Evolutionary conservation across 2,113 vertebrate genomes (phyloP).

Genomic region (Sebastes fasciatus): DNA sequence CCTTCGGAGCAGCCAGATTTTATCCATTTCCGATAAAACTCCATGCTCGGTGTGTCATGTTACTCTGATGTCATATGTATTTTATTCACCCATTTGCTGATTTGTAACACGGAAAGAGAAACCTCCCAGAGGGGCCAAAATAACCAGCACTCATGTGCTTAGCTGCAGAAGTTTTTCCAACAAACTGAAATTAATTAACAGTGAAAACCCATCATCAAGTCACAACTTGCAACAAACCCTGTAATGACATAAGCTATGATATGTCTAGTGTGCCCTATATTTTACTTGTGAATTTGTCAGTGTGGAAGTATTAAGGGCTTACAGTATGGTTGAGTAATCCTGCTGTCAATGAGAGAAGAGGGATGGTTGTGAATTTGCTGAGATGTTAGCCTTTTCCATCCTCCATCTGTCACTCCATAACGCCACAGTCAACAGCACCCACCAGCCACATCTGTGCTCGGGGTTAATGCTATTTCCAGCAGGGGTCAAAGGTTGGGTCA

Average conservation of each 20-base stretch:
- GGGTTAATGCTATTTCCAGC: constrained; percentile 39
- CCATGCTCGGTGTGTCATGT: constrained; percentile 45
- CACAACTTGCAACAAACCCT: constrained; percentile 34
- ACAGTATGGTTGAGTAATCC: constrained; percentile 65
- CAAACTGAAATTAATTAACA: constrained; percentile 58
- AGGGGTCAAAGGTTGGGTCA: constrained; percentile 39
- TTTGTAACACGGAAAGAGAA: constrained; percentile 34
- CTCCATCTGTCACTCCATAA: constrained; percentile 56
- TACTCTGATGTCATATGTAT: constrained; percentile 57
- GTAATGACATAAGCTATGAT: constrained; percentile 44
- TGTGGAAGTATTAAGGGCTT: constrained; percentile 59
- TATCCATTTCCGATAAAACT: constrained; percentile 53
- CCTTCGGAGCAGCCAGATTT: constrained; percentile 34
- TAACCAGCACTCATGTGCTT: constrained; percentile 29
- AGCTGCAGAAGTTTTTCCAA: constrained; percentile 35
- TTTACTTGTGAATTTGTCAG: constrained; percentile 60
- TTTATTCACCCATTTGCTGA: constrained; percentile 19
- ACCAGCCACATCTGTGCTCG: constrained; percentile 22
- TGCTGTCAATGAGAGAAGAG: constrained; percentile 63
- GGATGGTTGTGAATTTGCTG: constrained; percentile 58
- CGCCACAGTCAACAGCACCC: constrained; percentile 45
- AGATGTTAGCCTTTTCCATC: constrained; percentile 70
- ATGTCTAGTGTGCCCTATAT: constrained; percentile 24
- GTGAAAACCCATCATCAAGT: constrained; percentile 50
- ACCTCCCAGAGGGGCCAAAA: constrained; percentile 26